phyloP scores from a whole-genome alignment of 1,140 invertebrate genomes.

The Orussus abietinus region DNA sequence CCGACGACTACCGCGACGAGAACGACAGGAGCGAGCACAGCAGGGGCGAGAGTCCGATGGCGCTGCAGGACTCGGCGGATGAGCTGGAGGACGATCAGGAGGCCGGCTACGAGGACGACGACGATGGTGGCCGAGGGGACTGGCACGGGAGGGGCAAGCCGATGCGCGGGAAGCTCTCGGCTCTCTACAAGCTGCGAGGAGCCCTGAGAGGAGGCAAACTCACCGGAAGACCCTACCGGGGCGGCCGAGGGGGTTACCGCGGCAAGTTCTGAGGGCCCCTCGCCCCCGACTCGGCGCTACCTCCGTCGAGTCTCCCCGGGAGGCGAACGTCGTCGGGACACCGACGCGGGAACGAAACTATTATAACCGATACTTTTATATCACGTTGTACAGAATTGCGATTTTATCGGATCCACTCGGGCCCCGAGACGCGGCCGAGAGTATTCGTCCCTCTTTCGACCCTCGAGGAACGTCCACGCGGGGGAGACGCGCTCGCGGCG shows the following conservation, averaged over 20 bases:
- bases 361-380: too few relatives aligned
- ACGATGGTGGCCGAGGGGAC: slow-evolving; percentile 23
- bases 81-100: slow-evolving; percentile 28
- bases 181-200: slow-evolving; percentile 22
- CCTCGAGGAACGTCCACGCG: too few relatives aligned
- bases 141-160: slow-evolving; percentile 25
- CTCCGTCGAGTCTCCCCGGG: too few relatives aligned
- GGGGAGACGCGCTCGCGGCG: too few relatives aligned
- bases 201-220: slow-evolving; percentile 22
- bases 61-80: slow-evolving; percentile 30
- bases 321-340: too few relatives aligned
- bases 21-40: slow-evolving; percentile 31
- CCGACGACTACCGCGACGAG: slow-evolving; percentile 31
- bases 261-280: slow-evolving; percentile 39
- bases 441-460: too few relatives aligned
- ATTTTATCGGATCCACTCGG: too few relatives aligned
- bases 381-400: too few relatives aligned
- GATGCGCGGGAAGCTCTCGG: slow-evolving; percentile 12
- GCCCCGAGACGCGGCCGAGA: too few relatives aligned
- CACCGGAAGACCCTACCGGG: slow-evolving; percentile 24
- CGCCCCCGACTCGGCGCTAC: too few relatives aligned
- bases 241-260: slow-evolving; percentile 24
- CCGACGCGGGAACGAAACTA: too few relatives aligned
- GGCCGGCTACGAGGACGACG: too few relatives aligned
- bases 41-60: slow-evolving; percentile 34